Percentiles rank a stretch among this genome's conserved stretches.
These are phyloP conservation scores for Hybos culiciformis DNA, from an alignment of 2,888 invertebrate genomes.

Conservation along the genomic window DNA sequence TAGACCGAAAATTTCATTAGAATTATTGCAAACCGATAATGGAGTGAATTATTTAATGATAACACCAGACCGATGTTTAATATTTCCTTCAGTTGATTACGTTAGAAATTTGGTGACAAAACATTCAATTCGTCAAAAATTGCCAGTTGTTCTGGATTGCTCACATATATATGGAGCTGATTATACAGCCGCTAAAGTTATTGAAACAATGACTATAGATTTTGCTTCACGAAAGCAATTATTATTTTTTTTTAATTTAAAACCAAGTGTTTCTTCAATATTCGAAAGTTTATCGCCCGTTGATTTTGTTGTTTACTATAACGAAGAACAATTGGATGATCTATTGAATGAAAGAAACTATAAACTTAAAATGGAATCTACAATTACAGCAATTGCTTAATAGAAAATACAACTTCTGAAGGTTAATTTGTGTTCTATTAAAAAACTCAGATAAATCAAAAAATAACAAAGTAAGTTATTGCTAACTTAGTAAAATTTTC, in stretches of 20 bases:
- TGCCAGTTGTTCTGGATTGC: conserved; percentile 75
- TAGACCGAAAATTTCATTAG: conserved; percentile 68
- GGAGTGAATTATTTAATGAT: conserved; percentile 68
- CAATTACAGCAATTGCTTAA: no score
- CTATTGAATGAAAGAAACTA: no score
- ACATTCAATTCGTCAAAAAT: conserved; percentile 50
- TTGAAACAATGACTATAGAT: conserved; percentile 59
- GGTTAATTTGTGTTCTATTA: no score
- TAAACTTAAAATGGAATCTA: no score
- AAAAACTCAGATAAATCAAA: no score
- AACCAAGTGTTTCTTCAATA: conserved; percentile 65
- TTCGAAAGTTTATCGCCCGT: conserved; percentile 66
- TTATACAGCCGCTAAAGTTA: conserved; percentile 72
- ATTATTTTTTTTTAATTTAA: conserved; percentile 70
- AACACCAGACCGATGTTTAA: conserved; percentile 75
- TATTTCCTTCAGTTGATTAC: conserved; percentile 83
- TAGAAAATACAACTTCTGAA: no score
- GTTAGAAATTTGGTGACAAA: conserved; percentile 74
- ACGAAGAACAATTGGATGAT: conserved; percentile 58
- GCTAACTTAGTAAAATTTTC: no score
- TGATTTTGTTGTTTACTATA: conserved; percentile 64
- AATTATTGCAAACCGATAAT: conserved; percentile 51
- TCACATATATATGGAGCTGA: conserved; percentile 79
- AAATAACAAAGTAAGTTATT: no score
- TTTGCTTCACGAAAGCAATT: conserved; percentile 59